phyloP scores from a whole-genome alignment of 2,797 vertebrate genomes.

The Sternotherus odoratus region DNA sequence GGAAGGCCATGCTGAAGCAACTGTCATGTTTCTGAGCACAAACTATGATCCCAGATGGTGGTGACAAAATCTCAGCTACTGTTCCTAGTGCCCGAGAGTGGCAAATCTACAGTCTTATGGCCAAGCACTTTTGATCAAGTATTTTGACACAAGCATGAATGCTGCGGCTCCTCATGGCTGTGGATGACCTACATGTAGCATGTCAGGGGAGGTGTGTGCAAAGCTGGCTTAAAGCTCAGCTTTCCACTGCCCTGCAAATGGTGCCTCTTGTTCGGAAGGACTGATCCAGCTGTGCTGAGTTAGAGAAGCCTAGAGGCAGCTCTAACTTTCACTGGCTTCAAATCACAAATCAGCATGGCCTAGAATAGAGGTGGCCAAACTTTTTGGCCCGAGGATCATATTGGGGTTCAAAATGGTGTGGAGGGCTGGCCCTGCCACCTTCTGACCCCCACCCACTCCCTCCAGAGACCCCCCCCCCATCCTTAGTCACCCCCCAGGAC shows the following conservation, averaged over 20 bases:
- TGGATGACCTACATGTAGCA: background rate
- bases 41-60: conserved; percentile 52
- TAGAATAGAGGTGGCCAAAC: no score
- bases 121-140: background rate
- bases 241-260: background rate
- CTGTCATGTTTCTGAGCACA: conserved; percentile 60
- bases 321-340: background rate
- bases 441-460: no score
- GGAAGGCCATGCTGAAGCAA: conserved; percentile 53
- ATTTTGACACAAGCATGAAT: background rate
- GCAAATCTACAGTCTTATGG: background rate
- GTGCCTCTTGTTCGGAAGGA: background rate
- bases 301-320: background rate
- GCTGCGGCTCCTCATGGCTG: background rate
- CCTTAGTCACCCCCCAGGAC: no score
- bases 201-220: background rate
- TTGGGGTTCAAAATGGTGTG: no score
- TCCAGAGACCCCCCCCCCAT: no score
- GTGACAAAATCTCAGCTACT: conserved; percentile 29
- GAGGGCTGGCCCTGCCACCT: no score
- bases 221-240: background rate
- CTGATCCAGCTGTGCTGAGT: background rate
- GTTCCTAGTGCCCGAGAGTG: background rate
- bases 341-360: background rate
- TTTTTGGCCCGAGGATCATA: no score